phyloP scores from a whole-genome alignment of 1,140 invertebrate genomes.

The Nebria ingens region DNA sequence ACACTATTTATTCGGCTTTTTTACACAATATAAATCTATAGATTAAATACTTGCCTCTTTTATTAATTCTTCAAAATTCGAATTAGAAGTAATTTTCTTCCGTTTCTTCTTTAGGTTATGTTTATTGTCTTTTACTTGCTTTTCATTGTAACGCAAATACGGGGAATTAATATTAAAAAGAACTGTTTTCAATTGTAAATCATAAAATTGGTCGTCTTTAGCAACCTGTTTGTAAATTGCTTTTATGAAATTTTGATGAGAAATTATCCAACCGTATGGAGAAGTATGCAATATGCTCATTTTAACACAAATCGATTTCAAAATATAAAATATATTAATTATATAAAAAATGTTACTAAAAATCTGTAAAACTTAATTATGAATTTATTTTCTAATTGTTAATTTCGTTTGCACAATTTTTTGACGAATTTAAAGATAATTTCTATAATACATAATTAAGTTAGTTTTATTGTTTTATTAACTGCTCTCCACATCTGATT shows the following conservation, averaged over 20 bases:
- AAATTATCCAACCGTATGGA: conserved; percentile 14
- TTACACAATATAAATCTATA: not conserved
- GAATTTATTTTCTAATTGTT: too few species aligned
- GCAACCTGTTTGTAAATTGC: not conserved
- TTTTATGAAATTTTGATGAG: conserved; percentile 13
- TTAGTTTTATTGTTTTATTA: too few species aligned
- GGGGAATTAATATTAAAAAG: conserved; percentile 19
- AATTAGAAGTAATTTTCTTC: not conserved
- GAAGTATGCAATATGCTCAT: conserved; percentile 4
- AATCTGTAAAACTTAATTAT: too few species aligned
- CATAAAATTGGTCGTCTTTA: not conserved
- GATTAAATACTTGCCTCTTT: conserved; percentile 11
- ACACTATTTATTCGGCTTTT: too few species aligned
- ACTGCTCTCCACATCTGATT: too few species aligned
- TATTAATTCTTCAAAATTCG: not conserved
- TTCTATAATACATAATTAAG: too few species aligned
- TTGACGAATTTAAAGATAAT: too few species aligned
- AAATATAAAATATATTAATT: too few species aligned
- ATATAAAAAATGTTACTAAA: too few species aligned
- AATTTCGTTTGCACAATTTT: too few species aligned
- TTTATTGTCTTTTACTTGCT: conserved; percentile 8
- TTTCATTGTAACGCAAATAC: conserved; percentile 11
- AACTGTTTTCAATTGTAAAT: conserved; percentile 11
- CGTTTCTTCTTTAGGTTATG: conserved; percentile 12
- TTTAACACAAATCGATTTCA: not conserved